Evolutionary conservation across 2,797 vertebrate species (phyloP).

Genomic region (Thamnophis elegans): DNA sequence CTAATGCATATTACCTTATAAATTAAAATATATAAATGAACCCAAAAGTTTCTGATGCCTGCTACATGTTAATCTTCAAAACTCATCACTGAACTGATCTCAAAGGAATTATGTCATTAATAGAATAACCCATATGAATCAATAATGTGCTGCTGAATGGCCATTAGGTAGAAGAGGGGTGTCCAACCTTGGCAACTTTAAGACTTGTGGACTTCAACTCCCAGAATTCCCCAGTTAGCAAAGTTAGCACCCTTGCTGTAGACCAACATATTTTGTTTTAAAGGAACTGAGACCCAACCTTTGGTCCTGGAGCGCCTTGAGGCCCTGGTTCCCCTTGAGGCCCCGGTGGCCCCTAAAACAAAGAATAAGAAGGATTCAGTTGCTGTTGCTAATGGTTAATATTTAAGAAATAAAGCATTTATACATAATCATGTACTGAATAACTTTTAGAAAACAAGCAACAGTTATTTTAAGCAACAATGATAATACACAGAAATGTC

Average conservation of each 20-base stretch:
- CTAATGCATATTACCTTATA: not conserved
- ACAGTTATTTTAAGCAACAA: not conserved
- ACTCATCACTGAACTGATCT: not conserved
- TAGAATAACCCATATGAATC: not conserved
- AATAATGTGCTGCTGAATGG: not conserved
- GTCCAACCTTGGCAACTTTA: not conserved
- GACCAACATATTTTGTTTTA: not conserved
- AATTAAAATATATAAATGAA: not conserved
- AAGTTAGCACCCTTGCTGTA: not conserved
- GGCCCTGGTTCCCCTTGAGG: slow-evolving; percentile 83
- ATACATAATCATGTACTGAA: fast-evolving
- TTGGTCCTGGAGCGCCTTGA: slow-evolving; percentile 79
- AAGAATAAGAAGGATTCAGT: slow-evolving; percentile 35
- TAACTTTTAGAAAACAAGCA: not conserved
- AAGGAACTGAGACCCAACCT: slow-evolving; percentile 72
- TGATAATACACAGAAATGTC: not conserved
- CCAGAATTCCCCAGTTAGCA: not conserved
- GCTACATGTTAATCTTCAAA: not conserved
- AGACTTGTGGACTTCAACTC: not conserved
- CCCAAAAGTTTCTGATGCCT: not conserved
- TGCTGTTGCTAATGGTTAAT: not conserved
- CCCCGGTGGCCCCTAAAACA: slow-evolving; percentile 82
- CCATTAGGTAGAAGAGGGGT: not conserved
- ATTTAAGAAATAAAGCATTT: not conserved
- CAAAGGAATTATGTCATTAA: not conserved